Evolutionary conservation across 2,113 vertebrate genomes (phyloP).

Genomic region (Podiceps cristatus): DNA sequence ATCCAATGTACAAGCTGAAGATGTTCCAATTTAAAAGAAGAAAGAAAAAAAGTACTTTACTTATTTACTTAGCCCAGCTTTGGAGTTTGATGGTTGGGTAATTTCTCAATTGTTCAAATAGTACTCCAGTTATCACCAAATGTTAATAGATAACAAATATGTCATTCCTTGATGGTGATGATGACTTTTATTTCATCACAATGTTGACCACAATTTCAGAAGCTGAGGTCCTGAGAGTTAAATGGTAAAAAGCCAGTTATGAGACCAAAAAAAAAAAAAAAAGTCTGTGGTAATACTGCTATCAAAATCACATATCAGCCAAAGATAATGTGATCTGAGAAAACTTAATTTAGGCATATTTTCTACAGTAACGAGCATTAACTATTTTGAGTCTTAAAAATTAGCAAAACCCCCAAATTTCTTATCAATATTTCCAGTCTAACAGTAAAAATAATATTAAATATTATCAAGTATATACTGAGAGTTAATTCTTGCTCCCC

Average conservation of each 20-base stretch:
- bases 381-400: background rate
- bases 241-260: background rate
- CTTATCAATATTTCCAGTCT: background rate
- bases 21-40: background rate
- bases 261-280: too few species aligned
- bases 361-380: background rate
- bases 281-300: background rate
- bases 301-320: background rate
- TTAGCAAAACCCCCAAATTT: accelerated
- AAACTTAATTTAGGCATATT: background rate
- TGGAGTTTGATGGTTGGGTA: background rate
- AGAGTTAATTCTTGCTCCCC: background rate
- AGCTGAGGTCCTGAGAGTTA: background rate
- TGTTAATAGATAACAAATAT: background rate
- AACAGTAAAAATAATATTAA: background rate
- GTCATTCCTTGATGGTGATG: background rate
- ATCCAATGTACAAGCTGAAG: background rate
- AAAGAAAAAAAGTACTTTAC: background rate
- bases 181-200: background rate
- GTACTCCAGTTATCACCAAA: background rate
- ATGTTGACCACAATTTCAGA: background rate
- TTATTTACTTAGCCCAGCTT: background rate
- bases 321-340: background rate
- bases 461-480: background rate
- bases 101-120: background rate